phyloP scores from a whole-genome alignment of 2,113 vertebrate species.

The Meriones unguiculatus region DNA sequence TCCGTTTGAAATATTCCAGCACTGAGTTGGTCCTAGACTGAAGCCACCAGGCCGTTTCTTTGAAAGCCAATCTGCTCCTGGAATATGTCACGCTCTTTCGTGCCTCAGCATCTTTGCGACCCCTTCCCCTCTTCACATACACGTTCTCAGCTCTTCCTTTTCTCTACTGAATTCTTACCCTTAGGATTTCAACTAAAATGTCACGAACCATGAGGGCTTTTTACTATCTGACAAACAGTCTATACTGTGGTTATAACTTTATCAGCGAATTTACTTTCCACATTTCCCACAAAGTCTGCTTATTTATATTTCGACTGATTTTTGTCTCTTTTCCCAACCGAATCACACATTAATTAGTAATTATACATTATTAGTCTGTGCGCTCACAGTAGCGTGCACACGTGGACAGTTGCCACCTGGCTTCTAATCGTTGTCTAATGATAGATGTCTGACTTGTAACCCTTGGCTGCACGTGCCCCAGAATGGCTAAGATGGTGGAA shows the following conservation, averaged over 20 bases:
- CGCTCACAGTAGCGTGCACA: not conserved
- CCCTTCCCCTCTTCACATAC: not conserved
- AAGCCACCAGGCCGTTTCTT: not conserved
- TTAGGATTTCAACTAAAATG: slow-evolving; percentile 6
- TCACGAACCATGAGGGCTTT: not conserved
- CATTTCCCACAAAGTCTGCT: not conserved
- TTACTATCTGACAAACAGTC: not conserved
- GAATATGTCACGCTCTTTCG: not conserved
- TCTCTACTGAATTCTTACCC: not conserved
- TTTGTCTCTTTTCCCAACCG: not conserved
- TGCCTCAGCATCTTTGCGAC: not conserved
- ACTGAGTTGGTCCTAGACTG: not conserved
- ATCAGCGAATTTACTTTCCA: not conserved
- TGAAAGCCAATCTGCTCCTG: not conserved
- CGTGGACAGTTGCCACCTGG: not conserved
- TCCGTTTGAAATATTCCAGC: not conserved
- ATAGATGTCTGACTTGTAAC: not conserved
- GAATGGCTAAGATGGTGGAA: not conserved
- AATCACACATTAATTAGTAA: slow-evolving; percentile 12
- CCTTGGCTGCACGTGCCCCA: not conserved
- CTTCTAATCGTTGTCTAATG: not conserved
- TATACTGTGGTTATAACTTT: not conserved
- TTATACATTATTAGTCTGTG: too few species aligned
- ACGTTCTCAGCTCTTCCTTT: not conserved
- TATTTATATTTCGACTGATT: slow-evolving; percentile 2